phyloP scores from a whole-genome alignment of 2,113 vertebrate genomes.

The Rana temporaria region DNA sequence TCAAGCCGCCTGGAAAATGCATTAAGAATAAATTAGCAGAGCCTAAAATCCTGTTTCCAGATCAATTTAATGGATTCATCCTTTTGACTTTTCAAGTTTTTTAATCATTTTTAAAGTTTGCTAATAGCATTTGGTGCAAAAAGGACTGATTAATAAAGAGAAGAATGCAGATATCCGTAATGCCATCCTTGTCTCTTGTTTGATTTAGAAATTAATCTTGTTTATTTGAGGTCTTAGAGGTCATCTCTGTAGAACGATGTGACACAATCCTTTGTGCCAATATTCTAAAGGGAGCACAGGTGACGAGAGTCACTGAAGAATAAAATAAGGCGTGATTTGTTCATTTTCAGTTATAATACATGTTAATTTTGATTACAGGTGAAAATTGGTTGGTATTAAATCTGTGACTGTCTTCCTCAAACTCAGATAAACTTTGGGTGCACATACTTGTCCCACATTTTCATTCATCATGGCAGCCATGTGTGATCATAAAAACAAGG shows the following conservation, averaged over 20 bases:
- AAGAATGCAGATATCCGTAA: conserved; percentile 24
- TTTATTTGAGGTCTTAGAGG: conserved; percentile 23
- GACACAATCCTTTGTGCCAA: not conserved
- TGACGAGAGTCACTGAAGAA: not conserved
- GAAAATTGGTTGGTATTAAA: too few relatives aligned
- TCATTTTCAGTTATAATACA: too few relatives aligned
- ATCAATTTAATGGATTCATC: conserved; percentile 53
- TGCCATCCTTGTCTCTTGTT: conserved; percentile 1
- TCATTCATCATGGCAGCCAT: too few relatives aligned
- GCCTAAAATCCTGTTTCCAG: conserved; percentile 29
- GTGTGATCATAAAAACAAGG: too few relatives aligned
- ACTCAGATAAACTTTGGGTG: too few relatives aligned
- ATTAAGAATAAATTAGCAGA: conserved; percentile 30
- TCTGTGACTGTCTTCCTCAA: too few relatives aligned
- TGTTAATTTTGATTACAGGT: too few relatives aligned
- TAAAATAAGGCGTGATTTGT: too few relatives aligned
- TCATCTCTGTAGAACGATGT: not conserved
- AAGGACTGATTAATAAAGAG: conserved; percentile 6
- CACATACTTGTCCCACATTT: too few relatives aligned
- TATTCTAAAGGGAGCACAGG: conserved; percentile 1
- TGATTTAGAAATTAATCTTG: conserved; percentile 31
- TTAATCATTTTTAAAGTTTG: conserved; percentile 46
- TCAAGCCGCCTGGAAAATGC: conserved; percentile 28
- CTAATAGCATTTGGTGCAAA: conserved; percentile 31
- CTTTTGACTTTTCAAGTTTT: conserved; percentile 53